Evolutionary conservation across 2,797 vertebrate genomes (phyloP).

Genomic region (Chiloscyllium punctatum): DNA sequence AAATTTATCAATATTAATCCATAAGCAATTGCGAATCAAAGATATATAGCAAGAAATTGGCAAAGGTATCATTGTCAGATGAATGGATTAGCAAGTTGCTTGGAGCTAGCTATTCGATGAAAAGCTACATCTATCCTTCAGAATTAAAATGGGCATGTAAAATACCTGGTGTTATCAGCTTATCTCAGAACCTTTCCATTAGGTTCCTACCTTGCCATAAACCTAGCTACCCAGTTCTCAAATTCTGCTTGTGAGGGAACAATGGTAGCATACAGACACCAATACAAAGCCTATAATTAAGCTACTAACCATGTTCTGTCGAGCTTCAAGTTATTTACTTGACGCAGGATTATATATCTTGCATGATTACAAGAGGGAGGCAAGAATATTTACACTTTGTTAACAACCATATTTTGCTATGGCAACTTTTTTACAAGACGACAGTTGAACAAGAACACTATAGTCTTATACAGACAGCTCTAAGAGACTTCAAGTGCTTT

Average conservation of each 20-base stretch:
- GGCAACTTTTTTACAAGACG: background rate
- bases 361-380: background rate
- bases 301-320: background rate
- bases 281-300: slow-evolving; percentile 26
- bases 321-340: background rate
- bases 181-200: background rate
- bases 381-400: background rate
- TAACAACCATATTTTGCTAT: background rate
- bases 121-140: background rate
- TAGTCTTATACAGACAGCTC: background rate
- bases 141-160: background rate
- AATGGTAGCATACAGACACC: background rate
- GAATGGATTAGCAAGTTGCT: background rate
- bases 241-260: background rate
- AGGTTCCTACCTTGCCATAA: background rate
- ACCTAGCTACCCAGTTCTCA: background rate
- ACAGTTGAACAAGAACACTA: background rate
- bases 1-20: background rate
- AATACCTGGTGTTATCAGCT: background rate
- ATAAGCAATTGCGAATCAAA: background rate
- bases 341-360: background rate
- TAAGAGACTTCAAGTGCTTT: background rate
- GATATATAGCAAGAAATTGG: background rate
- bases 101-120: background rate
- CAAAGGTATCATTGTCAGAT: background rate